Evolutionary conservation across 1,140 invertebrate genomes (phyloP), one percentile per base, ranked within the genome.

Genomic region (Aphaenogaster ashmeadi): DNA sequence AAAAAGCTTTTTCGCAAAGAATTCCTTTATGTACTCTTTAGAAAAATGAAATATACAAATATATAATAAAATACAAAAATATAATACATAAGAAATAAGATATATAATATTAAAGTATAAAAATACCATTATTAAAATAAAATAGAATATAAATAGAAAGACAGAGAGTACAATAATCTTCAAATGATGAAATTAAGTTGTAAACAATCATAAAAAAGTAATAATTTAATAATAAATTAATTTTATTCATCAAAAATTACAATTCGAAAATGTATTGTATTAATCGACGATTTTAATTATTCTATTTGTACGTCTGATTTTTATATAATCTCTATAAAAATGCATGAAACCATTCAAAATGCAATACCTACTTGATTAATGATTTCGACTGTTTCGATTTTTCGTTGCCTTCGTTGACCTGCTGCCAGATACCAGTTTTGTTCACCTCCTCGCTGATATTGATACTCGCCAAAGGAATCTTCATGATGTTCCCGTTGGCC

Each of bases 381-480:
- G 80, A 84, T 86, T 95, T 95, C 7, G 92, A 91, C 66, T 95
- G 94, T 66, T 96, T 96, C 21, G 91, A 89, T 27, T 94, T 95
- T 69, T 95, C 95, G 86, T 97, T 97, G 74, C 93, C 95, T 86
- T 96, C 96, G 91, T 98, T 98, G 18, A 99, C 98, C 94, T 98
- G 98, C 93, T 99, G 98, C 99, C 99, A 99, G 91, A 99, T 98
- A 36, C 98, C 98, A 41, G 98, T 98, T 94, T 98, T 98, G 93
- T 98, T 98, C 27, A 99, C 97, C 95, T 99, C 98, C 94, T 99
- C 98, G 27, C 98, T 98, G 92, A 99, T 99, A 95, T 99, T 99
- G 88, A 99, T 98, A 18, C 97, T 97, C 50, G 97, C 96, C 86
- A 98, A 94, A 5, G 98, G 98, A 91, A 98, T 99, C 94, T 98